These are phyloP conservation scores for Premnoplex brunnescens DNA, from an alignment of 2,797 vertebrate species.

Conservation along the genomic window DNA sequence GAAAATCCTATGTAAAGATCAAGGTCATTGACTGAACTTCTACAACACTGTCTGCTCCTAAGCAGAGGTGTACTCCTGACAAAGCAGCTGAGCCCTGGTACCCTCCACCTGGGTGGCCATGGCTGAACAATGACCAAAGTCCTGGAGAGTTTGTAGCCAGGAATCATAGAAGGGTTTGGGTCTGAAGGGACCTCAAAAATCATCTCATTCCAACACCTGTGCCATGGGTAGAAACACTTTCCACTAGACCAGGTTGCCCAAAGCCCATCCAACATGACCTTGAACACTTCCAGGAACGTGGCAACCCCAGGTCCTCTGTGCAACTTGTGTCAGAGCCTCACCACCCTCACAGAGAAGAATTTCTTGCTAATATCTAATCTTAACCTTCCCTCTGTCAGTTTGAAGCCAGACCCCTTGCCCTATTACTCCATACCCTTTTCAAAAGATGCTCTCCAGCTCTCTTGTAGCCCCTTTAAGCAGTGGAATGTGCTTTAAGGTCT, in stretches of 20 bases:
- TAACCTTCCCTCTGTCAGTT: background rate
- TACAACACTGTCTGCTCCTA: rapidly evolving
- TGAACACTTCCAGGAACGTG: background rate
- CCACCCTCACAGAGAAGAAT: background rate
- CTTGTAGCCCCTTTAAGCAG: background rate
- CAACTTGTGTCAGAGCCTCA: background rate
- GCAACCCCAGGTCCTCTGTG: background rate
- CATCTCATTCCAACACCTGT: background rate
- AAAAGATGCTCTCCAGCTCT: background rate
- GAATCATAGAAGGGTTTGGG: background rate
- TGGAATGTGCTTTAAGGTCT: background rate
- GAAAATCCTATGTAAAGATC: background rate
- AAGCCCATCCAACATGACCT: background rate
- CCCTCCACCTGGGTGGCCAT: background rate
- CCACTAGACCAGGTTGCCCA: background rate
- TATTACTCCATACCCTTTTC: background rate
- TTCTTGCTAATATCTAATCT: background rate
- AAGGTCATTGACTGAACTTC: background rate
- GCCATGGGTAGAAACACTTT: background rate
- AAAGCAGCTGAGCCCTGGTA: background rate
- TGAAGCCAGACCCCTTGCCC: background rate
- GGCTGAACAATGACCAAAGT: background rate
- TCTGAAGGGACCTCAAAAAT: background rate
- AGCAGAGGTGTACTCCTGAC: background rate
- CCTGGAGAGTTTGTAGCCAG: background rate